Evolutionary conservation across 2,113 vertebrate species (phyloP).

Genomic region (Pelecanoides urinatrix): DNA sequence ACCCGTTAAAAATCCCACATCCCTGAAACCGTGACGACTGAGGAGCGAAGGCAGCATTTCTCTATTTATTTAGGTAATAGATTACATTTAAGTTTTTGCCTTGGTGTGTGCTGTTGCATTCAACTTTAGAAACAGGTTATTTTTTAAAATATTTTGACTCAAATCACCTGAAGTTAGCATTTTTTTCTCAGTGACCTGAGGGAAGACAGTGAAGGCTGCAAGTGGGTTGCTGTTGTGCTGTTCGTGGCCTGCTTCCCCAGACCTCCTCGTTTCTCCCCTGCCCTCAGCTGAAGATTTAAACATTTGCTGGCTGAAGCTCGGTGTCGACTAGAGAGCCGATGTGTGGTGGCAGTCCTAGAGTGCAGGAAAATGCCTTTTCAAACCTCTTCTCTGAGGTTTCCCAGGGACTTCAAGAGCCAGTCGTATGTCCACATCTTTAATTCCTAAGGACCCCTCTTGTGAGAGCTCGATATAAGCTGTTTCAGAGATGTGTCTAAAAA

Average conservation of each 20-base stretch:
- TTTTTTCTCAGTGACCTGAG: accelerated
- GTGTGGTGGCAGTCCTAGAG: background rate
- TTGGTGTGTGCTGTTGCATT: background rate
- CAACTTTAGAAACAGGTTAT: background rate
- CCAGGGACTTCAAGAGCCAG: background rate
- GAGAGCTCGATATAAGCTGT: background rate
- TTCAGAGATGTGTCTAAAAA: background rate
- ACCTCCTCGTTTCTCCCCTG: background rate
- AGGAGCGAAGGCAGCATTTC: background rate
- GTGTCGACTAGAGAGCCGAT: background rate
- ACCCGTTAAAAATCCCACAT: background rate
- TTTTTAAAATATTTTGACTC: background rate
- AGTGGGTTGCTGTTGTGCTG: background rate
- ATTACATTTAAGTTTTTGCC: background rate
- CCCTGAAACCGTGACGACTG: accelerated
- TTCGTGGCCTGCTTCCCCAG: accelerated
- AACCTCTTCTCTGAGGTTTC: background rate
- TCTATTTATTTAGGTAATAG: background rate
- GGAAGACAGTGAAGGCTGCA: background rate
- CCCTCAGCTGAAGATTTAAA: background rate
- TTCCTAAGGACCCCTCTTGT: background rate
- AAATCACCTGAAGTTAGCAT: background rate
- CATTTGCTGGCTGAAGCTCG: background rate
- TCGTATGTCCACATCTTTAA: background rate
- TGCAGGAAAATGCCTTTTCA: background rate